Percentiles rank a stretch among this genome's conserved stretches.
These are phyloP conservation scores for Bombyx mori DNA, from an alignment of 1,140 invertebrate species.

Conservation along the genomic window ASM3026992v2 NC_085112.1:13067501-13068000, in stretches of 20 bases:
- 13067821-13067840: conserved; percentile 72
- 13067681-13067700: too few species aligned
- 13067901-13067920: conserved; percentile 65
- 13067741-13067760: conserved; percentile 29
- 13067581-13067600: too few species aligned
- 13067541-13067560: too few species aligned
- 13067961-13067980: conserved; percentile 10
- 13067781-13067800: conserved; percentile 45
- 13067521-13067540: too few species aligned
- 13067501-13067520: too few species aligned
- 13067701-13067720: not conserved
- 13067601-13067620: too few species aligned
- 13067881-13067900: conserved; percentile 64
- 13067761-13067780: conserved; percentile 49
- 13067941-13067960: conserved; percentile 23
- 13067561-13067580: too few species aligned
- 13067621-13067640: too few species aligned
- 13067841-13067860: conserved; percentile 70
- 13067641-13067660: too few species aligned
- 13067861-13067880: conserved; percentile 70
- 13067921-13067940: conserved; percentile 69
- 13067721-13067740: not conserved
- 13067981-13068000: conserved; percentile 44
- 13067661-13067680: too few species aligned
- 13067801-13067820: conserved; percentile 71